phyloP scores from a whole-genome alignment of 2,888 invertebrate genomes.

The Mythimna albipuncta region DNA sequence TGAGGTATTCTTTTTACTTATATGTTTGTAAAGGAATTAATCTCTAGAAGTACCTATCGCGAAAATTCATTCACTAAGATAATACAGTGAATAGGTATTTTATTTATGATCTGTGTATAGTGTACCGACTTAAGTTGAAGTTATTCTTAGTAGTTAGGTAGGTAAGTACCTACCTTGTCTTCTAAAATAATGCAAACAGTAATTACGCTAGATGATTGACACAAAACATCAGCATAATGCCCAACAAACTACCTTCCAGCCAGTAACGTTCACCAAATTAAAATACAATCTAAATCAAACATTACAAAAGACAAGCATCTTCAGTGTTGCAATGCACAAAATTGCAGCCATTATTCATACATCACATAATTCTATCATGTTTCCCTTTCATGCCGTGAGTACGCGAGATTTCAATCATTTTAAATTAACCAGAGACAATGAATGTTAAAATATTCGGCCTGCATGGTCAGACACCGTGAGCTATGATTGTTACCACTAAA shows the following conservation, averaged over 20 bases:
- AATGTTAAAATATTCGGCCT: slow-evolving; percentile 72
- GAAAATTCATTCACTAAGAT: no score
- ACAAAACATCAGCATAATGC: slow-evolving; percentile 36
- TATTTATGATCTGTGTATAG: no score
- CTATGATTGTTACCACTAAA: slow-evolving; percentile 61
- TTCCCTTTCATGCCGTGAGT: slow-evolving; percentile 71
- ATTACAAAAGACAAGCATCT: slow-evolving; percentile 67
- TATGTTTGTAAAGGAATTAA: no score
- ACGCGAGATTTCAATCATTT: slow-evolving; percentile 71
- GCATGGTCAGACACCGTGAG: slow-evolving; percentile 76
- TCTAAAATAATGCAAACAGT: slow-evolving; percentile 9
- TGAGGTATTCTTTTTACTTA: no score
- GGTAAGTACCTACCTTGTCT: neutral
- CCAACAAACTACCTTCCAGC: slow-evolving; percentile 10
- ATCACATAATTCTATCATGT: slow-evolving; percentile 62
- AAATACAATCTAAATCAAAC: slow-evolving; percentile 67
- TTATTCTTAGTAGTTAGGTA: neutral
- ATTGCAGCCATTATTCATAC: slow-evolving; percentile 69
- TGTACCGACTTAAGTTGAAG: neutral
- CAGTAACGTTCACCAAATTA: slow-evolving; percentile 58
- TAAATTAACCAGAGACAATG: slow-evolving; percentile 76
- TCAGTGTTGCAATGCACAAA: slow-evolving; percentile 70
- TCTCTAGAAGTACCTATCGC: no score
- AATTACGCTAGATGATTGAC: slow-evolving; percentile 15
- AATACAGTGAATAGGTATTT: no score